Base-by-base conservation (phyloP, 2,113 vertebrate genomes). In the Coryphaenoides rupestris region DNA sequence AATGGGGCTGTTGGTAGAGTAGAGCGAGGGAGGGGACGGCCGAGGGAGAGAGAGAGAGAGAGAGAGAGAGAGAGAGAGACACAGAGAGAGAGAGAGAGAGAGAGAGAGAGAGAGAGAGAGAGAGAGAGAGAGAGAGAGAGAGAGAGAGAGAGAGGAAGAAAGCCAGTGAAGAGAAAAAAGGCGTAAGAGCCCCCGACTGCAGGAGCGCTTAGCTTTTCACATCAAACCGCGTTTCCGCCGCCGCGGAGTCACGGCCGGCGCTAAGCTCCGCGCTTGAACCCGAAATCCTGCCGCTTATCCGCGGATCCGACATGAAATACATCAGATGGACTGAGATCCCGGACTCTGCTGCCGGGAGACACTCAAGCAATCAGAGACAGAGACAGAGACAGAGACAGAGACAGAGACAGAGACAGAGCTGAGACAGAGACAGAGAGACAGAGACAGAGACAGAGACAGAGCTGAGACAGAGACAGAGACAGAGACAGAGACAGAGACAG, bases 261-360 rank as follows among this genome's bases (percentile, higher is more conserved):
- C 78, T 90, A 89, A 91, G 88, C 89, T 89, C 70, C 6, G 64
- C 84, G 83, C 83, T 86, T 86, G 81, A 84, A 74, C 71, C n/a
- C 62, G 72, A 86, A 89, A 90, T 89, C 89, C 88, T 80, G 74
- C 66, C 82, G 69, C 84, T 89, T 88, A 90, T 89, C 88, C 83
- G 74, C 79, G 88, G 87, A 90, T 90, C 89, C 88, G 53, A 88
- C 88, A 89, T 83, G 88, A 90, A 90, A 88, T 84, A 87, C 81
- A 83, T 90, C 86, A 88, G 84, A 89, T 90, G 85, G 85, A 84
- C 60, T 84, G 78, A 84, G 87, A 90, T 86, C 88, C 75, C 46
- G 75, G 74, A 72, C 62, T 80, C 68, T 76, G 67, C 64, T 33
- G 59, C 47, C n/a, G n/a, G n/a, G n/a, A n/a, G n/a, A n/a, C n/a